Percentiles rank a stretch among this genome's conserved stretches.
Conservation (phyloP, 1,140 invertebrate genomes). For the Lutraria rhynchaena region DNA sequence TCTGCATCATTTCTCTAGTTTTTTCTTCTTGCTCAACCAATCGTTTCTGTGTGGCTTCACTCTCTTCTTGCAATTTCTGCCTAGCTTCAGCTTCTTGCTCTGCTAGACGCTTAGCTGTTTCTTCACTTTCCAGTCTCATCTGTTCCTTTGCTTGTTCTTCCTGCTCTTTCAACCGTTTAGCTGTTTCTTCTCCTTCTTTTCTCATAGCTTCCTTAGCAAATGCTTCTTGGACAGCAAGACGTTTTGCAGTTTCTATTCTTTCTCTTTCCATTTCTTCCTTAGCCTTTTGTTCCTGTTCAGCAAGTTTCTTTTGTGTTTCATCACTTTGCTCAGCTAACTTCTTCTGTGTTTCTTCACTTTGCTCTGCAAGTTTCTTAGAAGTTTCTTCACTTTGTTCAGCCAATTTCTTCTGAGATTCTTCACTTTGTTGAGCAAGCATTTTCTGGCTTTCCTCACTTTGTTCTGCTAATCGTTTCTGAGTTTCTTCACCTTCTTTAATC, state of each 20-base stretch:
- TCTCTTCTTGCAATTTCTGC: slow-evolving; percentile 44
- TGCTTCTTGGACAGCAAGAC: slow-evolving; percentile 10
- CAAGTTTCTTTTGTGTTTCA: slow-evolving; percentile 41
- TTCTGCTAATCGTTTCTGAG: slow-evolving; percentile 35
- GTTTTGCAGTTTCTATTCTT: slow-evolving; percentile 11
- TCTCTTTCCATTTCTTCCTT: slow-evolving; percentile 50
- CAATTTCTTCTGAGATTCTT: slow-evolving; percentile 40
- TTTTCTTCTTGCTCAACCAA: slow-evolving; percentile 40
- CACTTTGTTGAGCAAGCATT: slow-evolving; percentile 47
- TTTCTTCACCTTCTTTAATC: slow-evolving; percentile 58
- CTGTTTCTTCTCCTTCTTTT: slow-evolving; percentile 59
- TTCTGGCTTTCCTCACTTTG: slow-evolving; percentile 41
- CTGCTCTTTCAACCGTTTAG: slow-evolving; percentile 45
- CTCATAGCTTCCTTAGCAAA: slow-evolving; percentile 47
- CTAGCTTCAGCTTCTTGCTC: slow-evolving; percentile 47
- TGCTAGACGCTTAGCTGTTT: slow-evolving; percentile 48
- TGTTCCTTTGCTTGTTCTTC: slow-evolving; percentile 45
- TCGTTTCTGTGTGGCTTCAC: slow-evolving; percentile 56
- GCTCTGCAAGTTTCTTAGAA: slow-evolving; percentile 42
- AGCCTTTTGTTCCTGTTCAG: slow-evolving; percentile 58
- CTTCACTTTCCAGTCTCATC: slow-evolving; percentile 53
- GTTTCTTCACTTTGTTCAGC: slow-evolving; percentile 40
- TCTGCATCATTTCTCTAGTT: slow-evolving; percentile 44
- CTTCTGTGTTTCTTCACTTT: slow-evolving; percentile 56
- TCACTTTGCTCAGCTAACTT: slow-evolving; percentile 37